Conservation (phyloP, 2,113 vertebrate genomes). For the Campylomormyrus tamandua region DNA sequence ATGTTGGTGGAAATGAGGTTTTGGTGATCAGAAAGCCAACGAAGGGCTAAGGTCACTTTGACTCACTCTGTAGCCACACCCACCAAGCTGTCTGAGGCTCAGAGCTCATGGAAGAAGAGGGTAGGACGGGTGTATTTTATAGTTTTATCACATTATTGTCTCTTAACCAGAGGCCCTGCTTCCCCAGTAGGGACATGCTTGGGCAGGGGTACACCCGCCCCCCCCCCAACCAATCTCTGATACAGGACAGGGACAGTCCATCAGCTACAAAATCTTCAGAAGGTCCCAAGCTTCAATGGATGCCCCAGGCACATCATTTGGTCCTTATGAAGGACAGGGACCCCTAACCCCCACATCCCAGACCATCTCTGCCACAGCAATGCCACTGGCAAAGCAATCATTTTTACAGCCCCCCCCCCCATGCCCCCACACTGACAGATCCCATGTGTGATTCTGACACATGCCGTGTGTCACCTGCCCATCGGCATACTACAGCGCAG, state of each 20-base stretch:
- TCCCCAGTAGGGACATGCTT: neutral
- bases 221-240: neutral
- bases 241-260: slow-evolving; percentile 15
- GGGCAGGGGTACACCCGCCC: neutral
- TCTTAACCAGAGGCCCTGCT: neutral
- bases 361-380: neutral
- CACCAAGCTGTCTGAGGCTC: neutral
- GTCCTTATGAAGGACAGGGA: neutral
- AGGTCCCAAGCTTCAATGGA: slow-evolving; percentile 5
- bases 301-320: neutral
- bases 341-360: neutral
- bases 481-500: neutral
- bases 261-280: slow-evolving; percentile 26
- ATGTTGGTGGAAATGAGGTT: neutral
- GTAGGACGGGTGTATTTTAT: neutral
- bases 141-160: neutral
- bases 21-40: neutral
- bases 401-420: neutral
- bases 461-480: neutral
- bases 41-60: neutral
- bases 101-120: neutral
- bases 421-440: neutral
- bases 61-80: neutral
- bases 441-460: neutral
- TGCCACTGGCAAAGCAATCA: neutral